Evolutionary conservation across 2,888 invertebrate genomes (phyloP).

Genomic region (Athetis lepigone): DNA sequence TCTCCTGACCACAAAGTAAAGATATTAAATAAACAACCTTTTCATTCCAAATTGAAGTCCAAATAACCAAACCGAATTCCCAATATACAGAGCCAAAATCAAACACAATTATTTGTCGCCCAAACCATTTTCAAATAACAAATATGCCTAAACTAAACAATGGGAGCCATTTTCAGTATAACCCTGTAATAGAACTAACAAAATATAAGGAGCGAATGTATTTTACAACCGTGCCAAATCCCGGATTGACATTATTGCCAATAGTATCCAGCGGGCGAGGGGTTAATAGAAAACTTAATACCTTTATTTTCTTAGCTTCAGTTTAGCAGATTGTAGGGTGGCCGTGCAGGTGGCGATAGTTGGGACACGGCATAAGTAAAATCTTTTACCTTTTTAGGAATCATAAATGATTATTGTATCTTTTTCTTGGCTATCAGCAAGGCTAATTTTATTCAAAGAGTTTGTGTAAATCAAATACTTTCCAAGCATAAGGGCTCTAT

Average conservation of each 20-base stretch:
- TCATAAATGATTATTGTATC: background rate
- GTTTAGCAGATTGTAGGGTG: conserved; percentile 62
- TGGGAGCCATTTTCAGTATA: conserved; percentile 18
- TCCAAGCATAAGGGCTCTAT: too few species aligned
- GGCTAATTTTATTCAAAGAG: too few species aligned
- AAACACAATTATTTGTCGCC: background rate
- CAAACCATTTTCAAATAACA: conserved; percentile 9
- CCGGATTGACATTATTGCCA: conserved; percentile 69
- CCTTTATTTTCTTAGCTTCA: conserved; percentile 71
- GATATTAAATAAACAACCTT: too few species aligned
- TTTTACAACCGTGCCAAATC: conserved; percentile 59
- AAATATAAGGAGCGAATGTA: conserved; percentile 45
- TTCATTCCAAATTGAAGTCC: background rate
- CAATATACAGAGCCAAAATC: background rate
- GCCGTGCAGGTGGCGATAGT: too few species aligned
- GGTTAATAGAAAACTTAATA: conserved; percentile 77
- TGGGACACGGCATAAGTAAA: too few species aligned
- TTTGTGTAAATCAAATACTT: too few species aligned
- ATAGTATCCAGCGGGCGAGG: conserved; percentile 62
- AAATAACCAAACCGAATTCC: background rate
- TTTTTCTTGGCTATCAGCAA: too few species aligned
- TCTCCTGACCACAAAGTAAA: too few species aligned
- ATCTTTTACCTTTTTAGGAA: background rate
- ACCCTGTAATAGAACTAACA: conserved; percentile 52
- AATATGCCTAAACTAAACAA: conserved; percentile 24